Evolutionary conservation across 2,888 invertebrate species (phyloP).

Genomic region (Hirtodrosophila histrioides): DNA sequence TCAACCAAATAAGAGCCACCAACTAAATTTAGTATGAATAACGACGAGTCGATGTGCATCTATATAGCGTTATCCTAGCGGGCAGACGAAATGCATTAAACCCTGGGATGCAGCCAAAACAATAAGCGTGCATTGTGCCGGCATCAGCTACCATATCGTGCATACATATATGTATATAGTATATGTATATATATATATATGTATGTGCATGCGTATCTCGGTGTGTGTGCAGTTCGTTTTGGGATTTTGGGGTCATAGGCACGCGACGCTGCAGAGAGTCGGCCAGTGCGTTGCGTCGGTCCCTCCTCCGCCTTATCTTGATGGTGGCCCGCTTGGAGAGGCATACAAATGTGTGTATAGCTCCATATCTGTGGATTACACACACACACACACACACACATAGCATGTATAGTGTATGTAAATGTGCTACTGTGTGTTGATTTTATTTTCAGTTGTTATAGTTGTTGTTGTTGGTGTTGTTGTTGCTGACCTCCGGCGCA

Average conservation of each 20-base stretch:
- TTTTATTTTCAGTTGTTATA: constrained; percentile 57
- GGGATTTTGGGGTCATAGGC: constrained; percentile 76
- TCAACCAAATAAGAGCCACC: no score
- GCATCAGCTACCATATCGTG: constrained; percentile 47
- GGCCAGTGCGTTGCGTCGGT: constrained; percentile 1
- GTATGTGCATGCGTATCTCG: constrained; percentile 28
- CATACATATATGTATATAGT: constrained; percentile 2
- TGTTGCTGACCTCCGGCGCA: constrained; percentile 55
- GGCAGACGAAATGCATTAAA: constrained; percentile 61
- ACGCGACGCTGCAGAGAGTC: constrained; percentile 43
- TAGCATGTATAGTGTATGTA: constrained; percentile 24
- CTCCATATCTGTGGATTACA: constrained; percentile 21
- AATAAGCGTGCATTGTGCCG: constrained; percentile 73
- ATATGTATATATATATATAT: constrained; percentile 21
- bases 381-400: constrained; percentile 9
- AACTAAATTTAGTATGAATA: constrained; percentile 34
- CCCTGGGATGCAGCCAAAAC: constrained; percentile 54
- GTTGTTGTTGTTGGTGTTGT: constrained; percentile 23
- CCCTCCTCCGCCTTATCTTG: constrained; percentile 38
- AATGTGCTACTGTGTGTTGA: constrained; percentile 48
- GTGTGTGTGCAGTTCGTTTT: constrained; percentile 62
- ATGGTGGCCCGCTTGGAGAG: constrained; percentile 35
- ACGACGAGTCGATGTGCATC: constrained; percentile 25
- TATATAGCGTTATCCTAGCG: constrained; percentile 48
- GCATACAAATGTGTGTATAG: constrained; percentile 7